Percentiles rank a stretch among this genome's conserved stretches.
phyloP scores from a whole-genome alignment of 1,140 invertebrate genomes.

The Drosophila ficusphila region DNA sequence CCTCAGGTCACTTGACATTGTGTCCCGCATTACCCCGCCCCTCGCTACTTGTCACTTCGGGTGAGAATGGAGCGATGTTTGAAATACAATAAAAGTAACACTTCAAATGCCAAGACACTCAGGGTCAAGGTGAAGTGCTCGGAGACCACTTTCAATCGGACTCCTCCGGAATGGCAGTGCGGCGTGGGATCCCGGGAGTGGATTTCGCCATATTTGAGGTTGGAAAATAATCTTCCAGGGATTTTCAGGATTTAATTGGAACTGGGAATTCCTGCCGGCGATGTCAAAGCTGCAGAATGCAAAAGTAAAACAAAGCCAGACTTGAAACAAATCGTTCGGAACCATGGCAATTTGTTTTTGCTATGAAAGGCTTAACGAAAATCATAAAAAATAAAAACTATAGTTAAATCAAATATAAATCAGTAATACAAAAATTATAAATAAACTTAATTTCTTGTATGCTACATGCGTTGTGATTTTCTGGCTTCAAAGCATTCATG shows the following conservation, averaged over 20 bases:
- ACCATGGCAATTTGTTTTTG: neutral
- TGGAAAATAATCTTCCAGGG: slow-evolving; percentile 20
- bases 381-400: neutral
- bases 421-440: too few relatives aligned
- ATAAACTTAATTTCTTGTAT: too few relatives aligned
- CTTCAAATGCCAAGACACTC: slow-evolving; percentile 55
- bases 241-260: slow-evolving; percentile 40
- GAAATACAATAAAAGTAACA: slow-evolving; percentile 55
- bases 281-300: too few relatives aligned
- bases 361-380: neutral
- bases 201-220: slow-evolving; percentile 35
- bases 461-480: too few relatives aligned
- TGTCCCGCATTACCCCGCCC: slow-evolving; percentile 52
- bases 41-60: slow-evolving; percentile 8
- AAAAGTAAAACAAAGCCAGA: neutral
- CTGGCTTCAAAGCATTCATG: too few relatives aligned
- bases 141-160: slow-evolving; percentile 10
- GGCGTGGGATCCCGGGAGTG: neutral
- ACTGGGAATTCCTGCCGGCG: slow-evolving; percentile 29
- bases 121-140: slow-evolving; percentile 62
- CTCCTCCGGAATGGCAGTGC: neutral
- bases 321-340: neutral
- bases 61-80: slow-evolving; percentile 12
- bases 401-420: neutral
- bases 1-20: slow-evolving; percentile 55